Evolutionary conservation across 2,888 invertebrate genomes (phyloP), one percentile per base, ranked within the genome.

Genomic region (Oasisia sp.): DNA sequence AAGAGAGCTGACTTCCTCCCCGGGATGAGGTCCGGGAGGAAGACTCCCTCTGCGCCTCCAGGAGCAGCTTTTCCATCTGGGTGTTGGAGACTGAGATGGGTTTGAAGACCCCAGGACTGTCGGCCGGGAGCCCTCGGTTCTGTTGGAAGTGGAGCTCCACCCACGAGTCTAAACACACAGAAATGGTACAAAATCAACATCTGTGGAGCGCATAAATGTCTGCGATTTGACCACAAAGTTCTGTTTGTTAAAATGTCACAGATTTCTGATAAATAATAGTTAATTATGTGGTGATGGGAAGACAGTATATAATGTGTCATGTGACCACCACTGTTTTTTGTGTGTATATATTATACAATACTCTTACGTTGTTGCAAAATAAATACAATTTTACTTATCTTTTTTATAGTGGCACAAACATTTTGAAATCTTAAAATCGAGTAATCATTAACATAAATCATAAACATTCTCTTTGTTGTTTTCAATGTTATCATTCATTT

Each of bases 31-130:
- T 93, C 8, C 94, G 93, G 0, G 95, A 95, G 2, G 95, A 95
- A 27, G 74, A 74, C 92, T 96, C 96, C 90, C 95, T 94, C 93
- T 96, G 96, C 14, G 96, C 96, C 91, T 96, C 96, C 38, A 95
- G 95, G 89, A 96, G 94, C 89, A 96, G 94, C 91, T 95, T 96
- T 93, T 96, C 96, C 92, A 96, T 93, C 89, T 92, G 91, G 50
- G 32, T 92, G 91, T 74, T 74, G 74, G 74, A 74, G 19, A 74
- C 74, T 27, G 74, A 74, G 74, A 74, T 74, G 74, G 74, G n/a
- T n/a, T 74, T 74, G 74, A 74, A 74, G 19, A 74, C n/a, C n/a
- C 74, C 74, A 7, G 19, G 74, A 27, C 27, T 74, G 74, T 74
- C 74, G 27, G 19, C 27, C 19, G 74, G 74, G n/a, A 27, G 74